Base-by-base conservation (phyloP, 2,888 invertebrate species). In the Tipula vernalis region DNA sequence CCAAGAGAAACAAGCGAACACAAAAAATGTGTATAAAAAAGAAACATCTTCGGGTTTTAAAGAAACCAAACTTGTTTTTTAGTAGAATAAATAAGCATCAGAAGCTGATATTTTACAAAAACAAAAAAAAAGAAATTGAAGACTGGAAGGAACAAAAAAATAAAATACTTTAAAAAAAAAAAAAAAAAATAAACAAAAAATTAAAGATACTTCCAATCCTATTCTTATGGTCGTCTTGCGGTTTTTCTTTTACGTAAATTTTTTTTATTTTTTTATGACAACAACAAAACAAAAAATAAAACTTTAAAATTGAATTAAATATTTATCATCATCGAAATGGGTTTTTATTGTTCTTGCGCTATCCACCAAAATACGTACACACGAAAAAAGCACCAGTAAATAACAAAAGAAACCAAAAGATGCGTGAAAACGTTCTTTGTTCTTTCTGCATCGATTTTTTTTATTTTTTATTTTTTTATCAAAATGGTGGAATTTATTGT, bases 141-240 rank as follows among this genome's bases (percentile, higher is more conserved):
- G 39, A 84, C 84, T 84, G 84, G 84, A 84, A 84, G 84, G 84
- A 84, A 84, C 39, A 71, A 71, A 84, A 28, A 84, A 84, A 84
- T 36, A 83, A 84, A 84, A 84, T 84, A 84, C 84, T 41, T 39
- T 41, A 84, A 84, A 84, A 83, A 36, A 83, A 12, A 83, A 83
- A 5, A 83, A 36, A 36, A 83, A 12, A 51, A 51, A 28, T 28
- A 28, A 28, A 28, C 28, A 28, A 44, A 44, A 71, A 83, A 83
- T 6, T 84, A 41, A 84, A 84, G 84, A 84, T 84, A 39, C 84
- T 84, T 84, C 84, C 84, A 84, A 84, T 84, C 39, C 84, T 41
- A 84, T 15, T 84, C 36, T 84, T 84, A 84, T 41, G 84, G 36
- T 71, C 71, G 71, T 71, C 71, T 84, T 84, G 84, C 84, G 84